phyloP scores from a whole-genome alignment of 1,140 invertebrate genomes.

The Lasioglossum baleicum region DNA sequence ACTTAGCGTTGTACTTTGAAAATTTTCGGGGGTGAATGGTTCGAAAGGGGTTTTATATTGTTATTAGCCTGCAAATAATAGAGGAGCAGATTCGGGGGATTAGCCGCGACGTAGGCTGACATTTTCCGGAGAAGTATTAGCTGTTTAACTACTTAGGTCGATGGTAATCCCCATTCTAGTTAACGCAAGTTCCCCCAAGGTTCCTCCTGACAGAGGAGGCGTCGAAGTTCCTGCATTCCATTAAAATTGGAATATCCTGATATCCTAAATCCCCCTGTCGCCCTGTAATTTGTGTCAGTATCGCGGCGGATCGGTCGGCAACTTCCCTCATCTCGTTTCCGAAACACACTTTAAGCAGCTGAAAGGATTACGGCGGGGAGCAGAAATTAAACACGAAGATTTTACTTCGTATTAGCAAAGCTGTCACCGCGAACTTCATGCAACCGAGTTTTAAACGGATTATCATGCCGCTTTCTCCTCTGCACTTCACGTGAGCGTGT shows the following conservation, averaged over 20 bases:
- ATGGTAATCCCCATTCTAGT: conserved; percentile 27
- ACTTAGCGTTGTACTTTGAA: no score
- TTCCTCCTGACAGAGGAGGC: conserved; percentile 10
- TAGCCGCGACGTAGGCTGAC: not conserved
- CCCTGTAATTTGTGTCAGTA: conserved; percentile 24
- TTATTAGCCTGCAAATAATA: not conserved
- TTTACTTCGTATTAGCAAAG: not conserved
- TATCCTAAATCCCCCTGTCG: conserved; percentile 17
- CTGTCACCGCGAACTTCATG: not conserved
- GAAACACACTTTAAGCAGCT: not conserved
- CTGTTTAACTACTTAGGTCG: conserved; percentile 29
- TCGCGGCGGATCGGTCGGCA: not conserved
- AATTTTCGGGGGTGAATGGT: not conserved
- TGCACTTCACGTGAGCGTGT: no score
- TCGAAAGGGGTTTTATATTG: not conserved
- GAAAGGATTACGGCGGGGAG: not conserved
- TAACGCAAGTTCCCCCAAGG: conserved; percentile 22
- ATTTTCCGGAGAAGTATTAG: conserved; percentile 14
- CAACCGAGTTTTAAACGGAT: not conserved
- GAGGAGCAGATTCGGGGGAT: not conserved
- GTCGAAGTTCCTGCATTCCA: conserved; percentile 36
- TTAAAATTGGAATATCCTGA: conserved; percentile 38
- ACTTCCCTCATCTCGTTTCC: not conserved
- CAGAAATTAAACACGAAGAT: not conserved
- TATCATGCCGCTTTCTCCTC: not conserved